phyloP scores from a whole-genome alignment of 2,113 vertebrate genomes.

The Misgurnus mizolepis region DNA sequence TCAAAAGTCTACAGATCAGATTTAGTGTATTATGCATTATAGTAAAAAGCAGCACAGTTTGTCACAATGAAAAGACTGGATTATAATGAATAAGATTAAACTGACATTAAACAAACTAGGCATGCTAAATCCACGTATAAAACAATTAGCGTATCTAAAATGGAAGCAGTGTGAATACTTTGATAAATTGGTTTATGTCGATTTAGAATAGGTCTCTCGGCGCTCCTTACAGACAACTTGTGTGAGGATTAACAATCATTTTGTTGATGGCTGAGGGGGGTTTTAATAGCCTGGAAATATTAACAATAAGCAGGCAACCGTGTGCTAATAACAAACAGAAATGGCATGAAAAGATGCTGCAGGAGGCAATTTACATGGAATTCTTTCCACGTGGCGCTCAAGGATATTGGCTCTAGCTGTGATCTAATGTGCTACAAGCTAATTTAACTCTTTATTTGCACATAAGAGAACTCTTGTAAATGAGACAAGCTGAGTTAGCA shows the following conservation, averaged over 20 bases:
- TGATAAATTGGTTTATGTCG: constrained; percentile 41
- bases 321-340: constrained; percentile 33
- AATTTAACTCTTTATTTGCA: constrained; percentile 46
- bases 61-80: too few species aligned
- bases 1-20: neutral
- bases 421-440: constrained; percentile 20
- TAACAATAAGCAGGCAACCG: constrained; percentile 49
- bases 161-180: neutral
- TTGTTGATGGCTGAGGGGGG: constrained; percentile 51
- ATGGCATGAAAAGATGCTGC: constrained; percentile 31
- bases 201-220: constrained; percentile 51
- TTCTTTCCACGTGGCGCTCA: constrained; percentile 25
- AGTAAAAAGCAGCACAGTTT: too few species aligned
- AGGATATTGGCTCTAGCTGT: constrained; percentile 35
- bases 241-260: constrained; percentile 53
- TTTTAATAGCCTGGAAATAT: constrained; percentile 34
- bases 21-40: too few species aligned
- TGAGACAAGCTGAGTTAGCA: constrained; percentile 49
- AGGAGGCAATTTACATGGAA: constrained; percentile 38
- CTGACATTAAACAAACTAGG: neutral
- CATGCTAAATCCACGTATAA: constrained; percentile 4
- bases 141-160: neutral
- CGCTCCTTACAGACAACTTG: constrained; percentile 53
- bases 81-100: neutral
- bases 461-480: constrained; percentile 32